A percentile compares a stretch with the other conserved stretches of the same genome.
Evolutionary conservation across 2,113 vertebrate genomes (phyloP).

Genomic region (Todiramphus saurophagus): DNA sequence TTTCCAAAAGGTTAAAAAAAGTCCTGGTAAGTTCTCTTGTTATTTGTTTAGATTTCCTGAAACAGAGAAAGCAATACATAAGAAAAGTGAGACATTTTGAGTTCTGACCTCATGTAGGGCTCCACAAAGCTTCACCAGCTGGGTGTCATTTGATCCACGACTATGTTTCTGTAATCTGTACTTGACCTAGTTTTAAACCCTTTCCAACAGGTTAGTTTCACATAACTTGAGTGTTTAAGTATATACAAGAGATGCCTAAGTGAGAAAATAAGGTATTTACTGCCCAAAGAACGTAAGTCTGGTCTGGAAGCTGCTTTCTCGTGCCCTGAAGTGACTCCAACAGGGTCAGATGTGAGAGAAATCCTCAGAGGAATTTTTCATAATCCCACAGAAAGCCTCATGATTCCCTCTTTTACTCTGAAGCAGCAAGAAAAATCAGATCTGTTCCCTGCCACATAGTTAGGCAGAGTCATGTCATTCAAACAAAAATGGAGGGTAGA

Average conservation of each 20-base stretch:
- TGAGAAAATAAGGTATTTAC: conserved; percentile 9
- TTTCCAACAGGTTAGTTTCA: not conserved
- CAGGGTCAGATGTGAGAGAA: not conserved
- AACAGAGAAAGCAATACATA: not conserved
- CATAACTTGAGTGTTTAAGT: not conserved
- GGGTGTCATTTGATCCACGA: not conserved
- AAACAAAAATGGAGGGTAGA: not conserved
- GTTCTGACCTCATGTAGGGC: not conserved
- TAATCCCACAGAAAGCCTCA: not conserved
- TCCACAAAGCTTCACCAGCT: not conserved
- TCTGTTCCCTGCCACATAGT: not conserved
- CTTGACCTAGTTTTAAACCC: conserved; percentile 6
- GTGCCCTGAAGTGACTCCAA: not conserved
- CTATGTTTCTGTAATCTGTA: not conserved
- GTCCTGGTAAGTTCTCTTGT: not conserved
- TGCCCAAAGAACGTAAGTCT: not conserved
- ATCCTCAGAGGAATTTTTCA: not conserved
- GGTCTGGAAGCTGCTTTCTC: not conserved
- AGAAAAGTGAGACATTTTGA: not conserved
- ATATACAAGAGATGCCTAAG: not conserved
- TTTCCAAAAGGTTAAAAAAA: conserved; percentile 12
- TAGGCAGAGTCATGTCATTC: not conserved
- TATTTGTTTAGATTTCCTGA: not conserved
- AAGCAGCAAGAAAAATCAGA: not conserved
- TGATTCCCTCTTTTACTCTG: not conserved